Evolutionary conservation across 2,888 invertebrate species (phyloP), one percentile per base, ranked within the genome.

Genomic region (Lampropteryx suffumata): DNA sequence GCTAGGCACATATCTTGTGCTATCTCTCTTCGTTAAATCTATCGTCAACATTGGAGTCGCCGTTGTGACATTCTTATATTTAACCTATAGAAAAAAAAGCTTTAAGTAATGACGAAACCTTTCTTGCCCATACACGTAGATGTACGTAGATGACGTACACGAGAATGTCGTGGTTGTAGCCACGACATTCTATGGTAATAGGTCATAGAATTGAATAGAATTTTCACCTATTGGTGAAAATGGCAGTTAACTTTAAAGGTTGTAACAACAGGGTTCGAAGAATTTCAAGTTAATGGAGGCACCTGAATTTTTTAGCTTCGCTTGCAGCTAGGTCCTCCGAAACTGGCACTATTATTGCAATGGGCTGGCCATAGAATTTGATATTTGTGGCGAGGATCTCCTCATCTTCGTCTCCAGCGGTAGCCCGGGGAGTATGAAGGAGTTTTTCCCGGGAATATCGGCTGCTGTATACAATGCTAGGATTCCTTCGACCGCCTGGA

Each of bases 391-490:
- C 92, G 21, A 92, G 80, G 34, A 92, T 82, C 61, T 91, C 87
- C 69, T 92, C 92, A 1, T 84, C 10, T 80, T 75, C 0, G 79
- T 79, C 62, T 82, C 72, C 0, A 84, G 64, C 56, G 76, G 82
- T 5, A 79, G 65, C 0, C 80, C 79, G 0, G 73, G 77, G 3
- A 74, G 65, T 0, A 83, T 79, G 61, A 92, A 93, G 1, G 87
- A 79, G 74, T 95, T 95, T 29, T 79, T 82, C 0, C 95, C 95
- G 0, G 94, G 95, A 26, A 96, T 91, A 64, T 95, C 95, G 62
- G 92, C 90, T 0, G 94, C 93, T 24, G 92, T 91, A 51, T 91
- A 90, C 29, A 94, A 86, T 0, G 92, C 92, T 21, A 93, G 64
- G 0, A 95, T 94, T 0, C 95, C 95, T 4, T 92, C 85, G 29